Evolutionary conservation across 2,113 vertebrate species (phyloP).

Genomic region (Girardinichthys multiradiatus): DNA sequence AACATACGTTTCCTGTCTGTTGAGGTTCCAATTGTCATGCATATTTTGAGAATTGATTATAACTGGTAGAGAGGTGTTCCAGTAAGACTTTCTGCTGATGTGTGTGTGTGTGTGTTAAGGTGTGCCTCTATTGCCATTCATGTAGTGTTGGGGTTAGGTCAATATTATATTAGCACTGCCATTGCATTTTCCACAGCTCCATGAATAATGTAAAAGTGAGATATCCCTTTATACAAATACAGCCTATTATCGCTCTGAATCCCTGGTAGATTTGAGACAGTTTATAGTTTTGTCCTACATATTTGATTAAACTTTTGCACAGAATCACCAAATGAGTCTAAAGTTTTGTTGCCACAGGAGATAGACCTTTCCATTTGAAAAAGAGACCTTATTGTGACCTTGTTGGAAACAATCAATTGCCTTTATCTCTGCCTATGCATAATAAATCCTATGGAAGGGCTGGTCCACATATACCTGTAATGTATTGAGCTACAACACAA

Average conservation of each 20-base stretch:
- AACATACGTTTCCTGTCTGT: conserved; percentile 49
- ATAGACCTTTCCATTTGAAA: conserved; percentile 69
- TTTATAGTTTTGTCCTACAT: conserved; percentile 61
- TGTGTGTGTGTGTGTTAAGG: conserved; percentile 42
- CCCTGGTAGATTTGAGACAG: conserved; percentile 61
- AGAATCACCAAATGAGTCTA: conserved; percentile 61
- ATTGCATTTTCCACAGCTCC: conserved; percentile 72
- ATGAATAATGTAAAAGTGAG: conserved; percentile 79
- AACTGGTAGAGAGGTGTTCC: conserved; percentile 70
- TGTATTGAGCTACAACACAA: conserved; percentile 77
- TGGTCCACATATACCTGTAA: conserved; percentile 77
- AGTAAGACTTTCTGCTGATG: conserved; percentile 57
- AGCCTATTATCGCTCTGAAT: conserved; percentile 70
- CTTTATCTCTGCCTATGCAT: conserved; percentile 81
- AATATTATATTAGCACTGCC: conserved; percentile 80
- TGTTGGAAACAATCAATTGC: conserved; percentile 81
- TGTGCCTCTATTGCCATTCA: conserved; percentile 69
- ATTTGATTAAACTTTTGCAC: conserved; percentile 72
- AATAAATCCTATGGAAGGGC: conserved; percentile 78
- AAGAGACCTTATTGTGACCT: conserved; percentile 76
- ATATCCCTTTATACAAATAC: conserved; percentile 75
- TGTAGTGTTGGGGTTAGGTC: conserved; percentile 75
- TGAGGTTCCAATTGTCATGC: conserved; percentile 66
- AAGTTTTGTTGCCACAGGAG: conserved; percentile 69
- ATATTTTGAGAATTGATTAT: conserved; percentile 70